phyloP scores from a whole-genome alignment of 1,140 invertebrate genomes.

The Leptinotarsa lineolata region DNA sequence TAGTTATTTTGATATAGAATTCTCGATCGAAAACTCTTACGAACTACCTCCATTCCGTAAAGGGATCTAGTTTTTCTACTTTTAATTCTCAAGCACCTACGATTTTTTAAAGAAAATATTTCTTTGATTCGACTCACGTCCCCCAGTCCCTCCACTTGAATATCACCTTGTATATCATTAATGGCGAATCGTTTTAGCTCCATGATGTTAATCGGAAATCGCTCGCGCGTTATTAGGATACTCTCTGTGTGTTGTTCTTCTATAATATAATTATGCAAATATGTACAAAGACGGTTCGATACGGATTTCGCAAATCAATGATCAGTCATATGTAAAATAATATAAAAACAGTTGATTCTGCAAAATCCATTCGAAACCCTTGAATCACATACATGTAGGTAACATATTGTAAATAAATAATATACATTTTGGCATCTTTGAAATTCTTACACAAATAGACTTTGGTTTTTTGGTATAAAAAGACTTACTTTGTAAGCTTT shows the following conservation, averaged over 20 bases:
- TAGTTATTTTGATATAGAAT: too few relatives aligned
- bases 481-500: conserved; percentile 50
- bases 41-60: too few relatives aligned
- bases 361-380: conserved; percentile 44
- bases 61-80: too few relatives aligned
- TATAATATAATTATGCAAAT: conserved; percentile 27
- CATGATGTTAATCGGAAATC: conserved; percentile 21
- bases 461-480: conserved; percentile 62
- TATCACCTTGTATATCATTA: not conserved
- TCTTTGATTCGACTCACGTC: too few relatives aligned
- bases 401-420: conserved; percentile 64
- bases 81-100: too few relatives aligned
- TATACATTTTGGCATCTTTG: conserved; percentile 65
- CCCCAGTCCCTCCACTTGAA: too few relatives aligned
- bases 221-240: not conserved
- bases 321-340: conserved; percentile 45
- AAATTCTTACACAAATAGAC: conserved; percentile 68
- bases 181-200: not conserved
- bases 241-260: conserved; percentile 5
- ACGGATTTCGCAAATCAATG: conserved; percentile 37
- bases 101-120: too few relatives aligned
- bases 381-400: conserved; percentile 58
- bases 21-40: too few relatives aligned
- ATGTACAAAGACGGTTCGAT: conserved; percentile 38
- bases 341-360: conserved; percentile 31